phyloP scores from a whole-genome alignment of 2,888 invertebrate species.

The Incurvaria masculella region DNA sequence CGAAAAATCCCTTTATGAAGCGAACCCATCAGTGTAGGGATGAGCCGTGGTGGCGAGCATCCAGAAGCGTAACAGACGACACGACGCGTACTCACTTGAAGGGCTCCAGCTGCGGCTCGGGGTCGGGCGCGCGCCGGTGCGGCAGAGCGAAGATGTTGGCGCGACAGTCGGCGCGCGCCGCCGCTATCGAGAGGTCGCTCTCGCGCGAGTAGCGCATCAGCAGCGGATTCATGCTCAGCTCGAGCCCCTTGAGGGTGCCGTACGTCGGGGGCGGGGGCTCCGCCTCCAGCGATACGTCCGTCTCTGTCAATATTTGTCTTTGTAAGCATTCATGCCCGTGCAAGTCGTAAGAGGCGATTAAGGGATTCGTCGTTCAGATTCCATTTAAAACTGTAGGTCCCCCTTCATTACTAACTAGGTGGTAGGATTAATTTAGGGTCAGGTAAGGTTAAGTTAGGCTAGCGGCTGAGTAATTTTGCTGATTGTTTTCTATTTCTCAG shows the following conservation, averaged over 20 bases:
- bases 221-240: constrained; percentile 91
- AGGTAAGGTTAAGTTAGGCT: no score
- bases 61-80: constrained; percentile 1
- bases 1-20: no score
- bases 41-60: no score
- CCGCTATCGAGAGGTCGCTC: constrained; percentile 83
- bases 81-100: constrained; percentile 50
- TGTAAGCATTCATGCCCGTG: no score
- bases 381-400: no score
- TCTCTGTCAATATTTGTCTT: constrained; percentile 36
- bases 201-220: constrained; percentile 87
- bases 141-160: constrained; percentile 69
- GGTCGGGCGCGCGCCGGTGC: constrained; percentile 40
- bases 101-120: constrained; percentile 64
- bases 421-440: no score
- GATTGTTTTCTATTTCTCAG: no score
- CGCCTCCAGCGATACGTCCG: constrained; percentile 52
- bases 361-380: no score
- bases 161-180: constrained; percentile 75
- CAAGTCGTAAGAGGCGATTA: no score
- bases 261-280: constrained; percentile 65
- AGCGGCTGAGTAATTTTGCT: no score
- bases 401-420: no score
- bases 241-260: constrained; percentile 83
- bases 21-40: no score